Evolutionary conservation across 2,113 vertebrate genomes (phyloP), one percentile per base, ranked within the genome.

Genomic region (Ochotona curzoniae): DNA sequence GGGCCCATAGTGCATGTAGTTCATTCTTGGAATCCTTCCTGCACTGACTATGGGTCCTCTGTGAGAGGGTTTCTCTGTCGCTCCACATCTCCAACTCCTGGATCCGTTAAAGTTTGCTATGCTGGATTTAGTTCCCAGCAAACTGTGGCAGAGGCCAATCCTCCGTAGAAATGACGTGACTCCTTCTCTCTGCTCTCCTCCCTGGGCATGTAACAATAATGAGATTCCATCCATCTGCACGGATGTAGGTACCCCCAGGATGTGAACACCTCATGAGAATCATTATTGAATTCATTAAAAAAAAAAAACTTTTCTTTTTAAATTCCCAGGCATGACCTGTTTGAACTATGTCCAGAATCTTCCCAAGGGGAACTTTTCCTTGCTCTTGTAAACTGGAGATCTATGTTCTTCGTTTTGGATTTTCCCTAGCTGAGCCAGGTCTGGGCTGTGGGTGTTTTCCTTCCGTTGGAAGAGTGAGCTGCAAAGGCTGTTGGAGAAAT

Each of bases 321-420:
- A 96, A 93, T 96, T 95, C 96, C 89, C 96, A 95, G 95, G 35
- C 96, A 93, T 94, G 89, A 90, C 95, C 94, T 90, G 94, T 97
- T 94, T 97, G 96, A 96, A 95, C 93, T 79, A 38, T 96, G 97
- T 97, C 97, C 96, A 97, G 90, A 79, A 78, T 94, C 87, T 96
- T 97, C 1, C 5, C 95, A 92, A 87, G 83, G 93, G 93, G 97
- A 93, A 93, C 38, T 96, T 97, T 97, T 96, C 96, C 69, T 83
- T 95, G 93, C 88, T 94, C 96, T 97, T 96, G 73, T 97, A 97
- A 97, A 96, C 60, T 79, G 69, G 96, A 98, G 97, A 98, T 98
- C 97, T 97, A 97, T 96, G 96, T 93, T 90, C 95, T 78, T 17
- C 81, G 25, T 84, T 94, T 94, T 93, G 96, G 96, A 97, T 90